Base-by-base conservation (phyloP, 2,888 invertebrate genomes). In the Adelphocoris suturalis region DNA sequence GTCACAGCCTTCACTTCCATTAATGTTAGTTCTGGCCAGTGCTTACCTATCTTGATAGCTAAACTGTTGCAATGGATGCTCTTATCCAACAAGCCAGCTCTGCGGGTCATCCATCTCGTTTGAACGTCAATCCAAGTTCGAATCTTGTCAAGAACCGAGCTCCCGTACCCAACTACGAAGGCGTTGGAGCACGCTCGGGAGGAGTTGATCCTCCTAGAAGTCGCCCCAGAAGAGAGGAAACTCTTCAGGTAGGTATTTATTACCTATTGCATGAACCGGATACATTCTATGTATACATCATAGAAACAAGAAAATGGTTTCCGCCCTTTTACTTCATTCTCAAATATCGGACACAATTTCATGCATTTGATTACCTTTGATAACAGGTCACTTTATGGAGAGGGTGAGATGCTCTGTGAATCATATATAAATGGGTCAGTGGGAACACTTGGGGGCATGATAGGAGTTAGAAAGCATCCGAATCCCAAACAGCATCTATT, bases 151-250 rank as follows among this genome's bases (percentile, higher is more conserved):
- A 85, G 46, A n/a, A 57, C 57, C 85, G 85, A 55, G 28, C 28
- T 4, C 19, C 68, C n/a, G 75, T 86, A 0, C 86, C 86, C 47
- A 68, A 86, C 48, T 86, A 86, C 19, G 86, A 86, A 48, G 86
- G 86, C 9, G 76, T 86, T 13, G 61, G 16, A 61, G 4, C 13
- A 28, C 57, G 27, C 13, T 23, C 68, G 68, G 19, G 19, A 7
- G 23, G 23, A 12, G 13, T 47, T 68, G 48, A 68, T 1, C 86
- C 55, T 12, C 46, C 86, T 46, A 19, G 75, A 2, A 75, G 47
- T 86, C 86, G 14, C 2, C 57, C 19, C 27, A 23, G 85, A 27
- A 27, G 61, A 61, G 68, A 68, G 11, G 68, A 68, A 68, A 19
- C 68, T 0, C 19, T 68, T 7, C 68, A 68, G 68, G 68, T 68